Evolutionary conservation across 2,888 invertebrate species (phyloP), one percentile per base, ranked within the genome.

Genomic region (Branchipolynoe longqiensis): DNA sequence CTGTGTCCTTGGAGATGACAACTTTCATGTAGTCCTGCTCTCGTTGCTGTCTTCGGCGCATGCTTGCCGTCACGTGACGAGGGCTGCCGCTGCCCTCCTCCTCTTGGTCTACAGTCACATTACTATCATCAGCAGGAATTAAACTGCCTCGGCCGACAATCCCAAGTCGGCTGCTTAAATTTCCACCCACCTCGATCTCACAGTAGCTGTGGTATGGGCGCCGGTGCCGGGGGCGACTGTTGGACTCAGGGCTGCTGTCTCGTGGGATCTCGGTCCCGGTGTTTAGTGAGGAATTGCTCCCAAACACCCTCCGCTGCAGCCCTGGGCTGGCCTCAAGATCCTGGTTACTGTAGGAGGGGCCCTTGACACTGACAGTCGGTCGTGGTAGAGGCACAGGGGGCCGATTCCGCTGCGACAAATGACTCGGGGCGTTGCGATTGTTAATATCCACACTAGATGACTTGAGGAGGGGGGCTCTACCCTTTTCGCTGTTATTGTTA

Each of bases 381-480:
- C 84, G 22, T 0, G 84, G 84, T 48, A 62, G 22, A 2, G 84
- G 84, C 18, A 84, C 84, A 69, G 84, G 84, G 18, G 84, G 84
- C 33, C 62, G 59, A 38, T 84, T 83, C 78, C 48, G 41, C 28
- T 41, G 54, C 18, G 78, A 78, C 14, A 78, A 25, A 6, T 48
- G 18, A 1, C 12, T 28, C n/a, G 31, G 18, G 6, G 40, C 48
- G 78, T 41, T 41, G 8, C 78, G n/a, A 18, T 78, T 48, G 2
- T 8, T 31, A 48, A 40, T 28, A 48, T 48, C 54, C 12, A 28
- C 6, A n/a, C n/a, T n/a, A n/a, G n/a, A n/a, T n/a, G n/a, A n/a
- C n/a, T n/a, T n/a, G n/a, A n/a, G n/a, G n/a, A n/a, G n/a, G n/a
- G n/a, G n/a, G n/a, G n/a, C n/a, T n/a, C n/a, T n/a, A n/a, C n/a